These are phyloP conservation scores for Amiota communis DNA, from an alignment of 2,888 invertebrate species.

Conservation along the genomic window DNA sequence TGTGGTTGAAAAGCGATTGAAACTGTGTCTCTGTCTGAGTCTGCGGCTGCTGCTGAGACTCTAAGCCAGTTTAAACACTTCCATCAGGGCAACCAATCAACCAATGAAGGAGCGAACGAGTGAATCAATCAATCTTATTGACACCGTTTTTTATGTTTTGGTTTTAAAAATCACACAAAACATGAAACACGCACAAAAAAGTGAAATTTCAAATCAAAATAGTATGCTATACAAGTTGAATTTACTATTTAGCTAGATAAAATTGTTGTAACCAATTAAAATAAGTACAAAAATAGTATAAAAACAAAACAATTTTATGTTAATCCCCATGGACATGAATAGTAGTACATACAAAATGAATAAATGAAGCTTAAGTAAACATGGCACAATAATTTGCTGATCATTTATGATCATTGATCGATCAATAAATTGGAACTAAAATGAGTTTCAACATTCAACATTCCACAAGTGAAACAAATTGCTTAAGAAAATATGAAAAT, in stretches of 20 bases:
- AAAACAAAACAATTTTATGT: neutral
- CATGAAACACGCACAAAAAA: neutral
- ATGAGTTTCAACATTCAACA: too few relatives aligned
- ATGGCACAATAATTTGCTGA: too few relatives aligned
- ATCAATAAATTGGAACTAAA: too few relatives aligned
- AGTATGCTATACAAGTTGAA: neutral
- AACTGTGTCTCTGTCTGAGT: neutral
- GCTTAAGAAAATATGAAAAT: too few relatives aligned
- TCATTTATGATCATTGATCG: too few relatives aligned
- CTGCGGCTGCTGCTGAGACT: neutral
- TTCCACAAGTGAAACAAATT: too few relatives aligned
- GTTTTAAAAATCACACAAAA: too few relatives aligned
- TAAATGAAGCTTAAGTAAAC: too few relatives aligned
- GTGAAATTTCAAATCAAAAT: neutral
- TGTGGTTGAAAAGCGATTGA: neutral
- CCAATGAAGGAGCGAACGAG: constrained; percentile 26
- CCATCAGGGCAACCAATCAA: neutral
- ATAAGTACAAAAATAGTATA: neutral
- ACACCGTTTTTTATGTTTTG: constrained; percentile 62
- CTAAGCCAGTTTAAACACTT: constrained; percentile 60
- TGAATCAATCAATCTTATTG: constrained; percentile 71
- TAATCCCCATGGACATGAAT: too few relatives aligned
- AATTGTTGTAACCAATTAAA: neutral
- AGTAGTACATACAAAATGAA: too few relatives aligned
- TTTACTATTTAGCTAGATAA: neutral